Evolutionary conservation across 2,888 invertebrate genomes (phyloP), one percentile per base, ranked within the genome.

Genomic region (Vanessa cardui): DNA sequence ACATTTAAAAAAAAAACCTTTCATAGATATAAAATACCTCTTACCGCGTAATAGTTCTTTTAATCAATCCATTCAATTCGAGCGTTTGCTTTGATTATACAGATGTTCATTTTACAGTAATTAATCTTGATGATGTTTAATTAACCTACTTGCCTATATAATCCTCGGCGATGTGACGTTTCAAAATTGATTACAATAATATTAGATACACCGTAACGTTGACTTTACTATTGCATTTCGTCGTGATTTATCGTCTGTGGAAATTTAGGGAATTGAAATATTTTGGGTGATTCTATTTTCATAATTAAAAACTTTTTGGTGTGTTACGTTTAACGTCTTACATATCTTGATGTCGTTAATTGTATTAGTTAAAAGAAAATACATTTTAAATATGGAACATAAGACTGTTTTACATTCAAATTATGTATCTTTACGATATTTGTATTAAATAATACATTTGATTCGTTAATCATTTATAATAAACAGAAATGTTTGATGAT

Each of bases 81-180:
- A 31, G 52, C 52, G 15, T 6, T 54, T 16, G 52, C 33, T 31
- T 52, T 26, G 39, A 52, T 50, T 56, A 33, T 45, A 12, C 31
- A 12, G 26, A 59, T 62, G 64, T 68, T 62, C 61, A 58, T 68
- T 64, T 64, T 64, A 46, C 49, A 18, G 61, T 58, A 64, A 68
- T 68, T 58, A 62, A 62, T 64, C 61, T 68, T 52, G 58, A 64
- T 58, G 61, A 58, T 58, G 62, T 62, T 69, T 62, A 59, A 69
- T 69, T 69, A 69, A 66, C 66, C 66, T 44, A 69, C 62, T 69
- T 62, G 31, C 50, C 50, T 56, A 56, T 52, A 52, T 56, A 56
- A 56, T 56, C 56, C 56, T 26, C 21, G 8, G 18, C 56, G 31
- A 33, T 61, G 47, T 50, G 64, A 64, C 47, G 64, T 26, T 49